Evolutionary conservation across 53 echinoderm and acorn worm genomes (phyloP).

Genomic region (Patiria pectinifera): DNA sequence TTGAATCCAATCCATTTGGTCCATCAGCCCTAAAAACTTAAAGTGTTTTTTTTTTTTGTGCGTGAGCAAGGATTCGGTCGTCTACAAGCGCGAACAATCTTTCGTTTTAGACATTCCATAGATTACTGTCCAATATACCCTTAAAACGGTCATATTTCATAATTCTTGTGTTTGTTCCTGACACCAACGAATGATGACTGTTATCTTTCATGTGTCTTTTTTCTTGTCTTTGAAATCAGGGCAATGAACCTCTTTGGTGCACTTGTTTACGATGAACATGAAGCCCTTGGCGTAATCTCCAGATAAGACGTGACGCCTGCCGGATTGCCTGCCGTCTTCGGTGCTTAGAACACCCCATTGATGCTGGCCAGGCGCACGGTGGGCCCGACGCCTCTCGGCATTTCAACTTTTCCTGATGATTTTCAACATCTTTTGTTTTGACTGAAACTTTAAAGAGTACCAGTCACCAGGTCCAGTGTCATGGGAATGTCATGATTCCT

Average conservation of each 20-base stretch:
- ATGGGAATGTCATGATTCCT: no score
- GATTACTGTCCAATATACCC: no score
- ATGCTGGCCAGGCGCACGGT: conserved; percentile 29
- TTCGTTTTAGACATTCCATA: no score
- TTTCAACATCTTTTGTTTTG: no score
- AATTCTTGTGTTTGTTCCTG: background rate
- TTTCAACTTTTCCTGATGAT: background rate
- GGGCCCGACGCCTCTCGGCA: background rate
- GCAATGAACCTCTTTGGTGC: conserved; percentile 2
- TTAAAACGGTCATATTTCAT: no score
- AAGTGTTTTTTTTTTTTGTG: no score
- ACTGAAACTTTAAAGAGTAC: no score
- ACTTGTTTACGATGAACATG: conserved; percentile 1
- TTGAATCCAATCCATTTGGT: no score
- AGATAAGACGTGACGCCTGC: conserved; percentile 44
- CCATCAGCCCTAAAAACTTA: no score
- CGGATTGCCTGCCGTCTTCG: conserved; percentile 11
- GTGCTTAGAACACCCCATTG: background rate
- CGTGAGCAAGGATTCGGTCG: no score
- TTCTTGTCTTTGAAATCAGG: background rate
- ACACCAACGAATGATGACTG: background rate
- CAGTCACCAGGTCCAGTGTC: no score
- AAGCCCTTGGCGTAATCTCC: conserved; percentile 11
- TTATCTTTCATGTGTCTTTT: background rate
- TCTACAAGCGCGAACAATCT: no score